Base-by-base conservation (phyloP, 2,888 invertebrate species). In the Scaptomyza flava region DNA sequence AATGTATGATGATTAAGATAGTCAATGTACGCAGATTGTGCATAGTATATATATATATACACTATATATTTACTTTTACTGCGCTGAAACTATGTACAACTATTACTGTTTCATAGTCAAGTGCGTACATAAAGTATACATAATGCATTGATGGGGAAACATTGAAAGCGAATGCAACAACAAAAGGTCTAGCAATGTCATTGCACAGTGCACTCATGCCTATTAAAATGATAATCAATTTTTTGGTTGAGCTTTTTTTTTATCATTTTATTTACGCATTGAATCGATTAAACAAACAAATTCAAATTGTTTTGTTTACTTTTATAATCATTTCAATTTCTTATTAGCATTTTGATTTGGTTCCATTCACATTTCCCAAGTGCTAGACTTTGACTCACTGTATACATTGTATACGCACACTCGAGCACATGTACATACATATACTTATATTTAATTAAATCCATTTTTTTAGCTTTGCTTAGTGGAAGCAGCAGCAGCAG, bases 391-490 rank as follows among this genome's bases (percentile, higher is more conserved):
- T 48, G 27, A 7, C 41, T 43, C 78, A 82, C 67, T 58, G 76
- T 80, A 36, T 14, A 3, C 27, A 33, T 38, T 53, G 31, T 59
- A n/a, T 65, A 68, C 68, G 57, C 73, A 56, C 20, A 63, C 51
- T 9, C 48, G 30, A n/a, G 23, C 54, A 36, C 6, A 59, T 9
- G 17, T 43, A 61, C 36, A 47, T 38, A 38, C 46, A 46, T 43
- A 47, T 43, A 47, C 47, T 66, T 79, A 73, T 82, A 81, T 73
- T 83, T 86, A 82, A 86, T 86, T 77, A 86, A 82, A 83, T 81
- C 58, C 66, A 62, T 65, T 79, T 66, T 66, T 70, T 69, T 65
- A 56, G 50, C 54, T 71, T 70, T 52, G 68, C 70, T 68, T 64
- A 58, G 51, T 63, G 41, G 68, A n/a, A 50, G 23, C 20, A 20